A percentile compares a stretch with the other conserved stretches of the same genome.
These are phyloP conservation scores for Tetragonisca angustula DNA, from an alignment of 2,888 invertebrate species.

Conservation along the genomic window DNA sequence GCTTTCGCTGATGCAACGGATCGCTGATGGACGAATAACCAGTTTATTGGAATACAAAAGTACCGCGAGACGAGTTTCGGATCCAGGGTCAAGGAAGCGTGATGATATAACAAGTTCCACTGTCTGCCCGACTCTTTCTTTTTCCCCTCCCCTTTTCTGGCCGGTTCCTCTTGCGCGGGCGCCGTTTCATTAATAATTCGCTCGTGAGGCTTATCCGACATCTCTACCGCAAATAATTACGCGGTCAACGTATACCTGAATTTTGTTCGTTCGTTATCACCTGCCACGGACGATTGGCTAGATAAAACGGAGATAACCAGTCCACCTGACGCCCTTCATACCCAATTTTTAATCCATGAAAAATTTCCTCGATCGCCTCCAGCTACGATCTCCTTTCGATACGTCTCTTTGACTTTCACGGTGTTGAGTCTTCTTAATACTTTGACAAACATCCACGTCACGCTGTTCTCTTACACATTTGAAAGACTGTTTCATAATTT, in stretches of 20 bases:
- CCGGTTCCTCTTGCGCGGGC: background rate
- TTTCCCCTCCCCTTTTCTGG: background rate
- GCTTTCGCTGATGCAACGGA: background rate
- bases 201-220: background rate
- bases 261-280: conserved; percentile 11
- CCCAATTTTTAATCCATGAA: background rate
- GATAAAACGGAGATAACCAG: conserved; percentile 2
- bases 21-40: background rate
- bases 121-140: background rate
- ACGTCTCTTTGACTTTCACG: background rate
- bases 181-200: conserved; percentile 17
- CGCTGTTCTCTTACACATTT: background rate
- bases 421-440: background rate
- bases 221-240: conserved; percentile 14
- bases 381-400: background rate
- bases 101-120: conserved; percentile 24
- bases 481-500: too few species aligned
- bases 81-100: conserved; percentile 28
- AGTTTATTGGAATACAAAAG: background rate
- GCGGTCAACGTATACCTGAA: conserved; percentile 5
- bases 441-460: background rate
- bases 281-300: conserved; percentile 12
- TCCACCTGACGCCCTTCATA: conserved; percentile 3
- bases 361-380: background rate
- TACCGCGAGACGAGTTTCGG: background rate